Base-by-base conservation (phyloP, 2,797 vertebrate species). In the Gymnopithys bicolor region DNA sequence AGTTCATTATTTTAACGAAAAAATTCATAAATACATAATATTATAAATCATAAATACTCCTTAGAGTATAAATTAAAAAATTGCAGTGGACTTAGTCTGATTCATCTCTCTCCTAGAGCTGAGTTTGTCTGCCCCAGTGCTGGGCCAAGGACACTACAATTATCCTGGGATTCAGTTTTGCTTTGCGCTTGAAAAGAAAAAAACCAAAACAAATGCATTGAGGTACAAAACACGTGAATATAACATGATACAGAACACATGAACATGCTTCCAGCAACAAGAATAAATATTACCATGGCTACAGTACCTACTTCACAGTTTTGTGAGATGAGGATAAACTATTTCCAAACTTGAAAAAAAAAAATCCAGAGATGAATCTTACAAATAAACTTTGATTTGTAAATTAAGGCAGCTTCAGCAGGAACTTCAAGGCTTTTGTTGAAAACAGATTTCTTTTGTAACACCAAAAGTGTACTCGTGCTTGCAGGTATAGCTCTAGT, bases 321-420 rank as follows among this genome's bases (percentile, higher is more conserved):
- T 93, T 15, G 35, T 90, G 91, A 94, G 76, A 93, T 66, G 53
- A 93, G 28, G 81, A 80, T 81, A 69, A 90, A 89, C 58, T 51
- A 56, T 46, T 81, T 53, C 81, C 64, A 91, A 92, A 80, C 49
- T 81, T 58, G 22, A 21, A 19, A 94, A 77, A 41, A 87, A 73
- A 56, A 78, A 28, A 94, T 77, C 21, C 80, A 73, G 73, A 95
- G 80, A 96, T 91, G 68, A 93, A 45, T 87, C 71, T 96, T 77
- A 93, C 24, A 93, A 93, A 91, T 86, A 64, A 93, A 85, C 35
- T 63, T 66, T 15, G 76, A 94, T 93, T 95, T 80, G 89, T 96
- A 94, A 94, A 94, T 97, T 98, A 98, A 98, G 97, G 97, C 97
- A 97, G 95, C 90, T 97, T 96, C 93, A 97, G 89, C 84, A 96